phyloP scores from a whole-genome alignment of 2,113 vertebrate genomes.

The Himantopus leucocephalus region DNA sequence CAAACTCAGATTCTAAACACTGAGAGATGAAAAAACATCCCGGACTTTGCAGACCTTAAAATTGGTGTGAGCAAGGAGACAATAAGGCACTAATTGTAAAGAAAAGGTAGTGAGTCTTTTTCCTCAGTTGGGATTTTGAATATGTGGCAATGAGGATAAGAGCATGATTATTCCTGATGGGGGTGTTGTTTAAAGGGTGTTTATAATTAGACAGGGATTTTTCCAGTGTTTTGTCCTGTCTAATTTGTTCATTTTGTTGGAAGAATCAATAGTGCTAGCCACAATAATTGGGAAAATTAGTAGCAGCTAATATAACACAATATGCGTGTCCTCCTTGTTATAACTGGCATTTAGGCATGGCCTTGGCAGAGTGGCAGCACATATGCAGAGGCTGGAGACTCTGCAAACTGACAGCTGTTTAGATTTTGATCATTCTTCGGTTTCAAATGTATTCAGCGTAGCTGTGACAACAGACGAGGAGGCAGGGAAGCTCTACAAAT shows the following conservation, averaged over 20 bases:
- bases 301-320: slow-evolving; percentile 33
- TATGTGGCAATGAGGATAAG: neutral
- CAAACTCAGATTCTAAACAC: neutral
- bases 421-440: slow-evolving; percentile 19
- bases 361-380: neutral
- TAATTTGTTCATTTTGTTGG: slow-evolving; percentile 53
- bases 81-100: neutral
- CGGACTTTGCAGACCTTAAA: neutral
- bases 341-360: neutral
- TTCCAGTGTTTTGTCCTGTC: slow-evolving; percentile 22
- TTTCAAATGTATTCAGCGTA: slow-evolving; percentile 26
- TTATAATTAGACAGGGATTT: slow-evolving; percentile 39
- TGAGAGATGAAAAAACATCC: neutral
- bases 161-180: neutral
- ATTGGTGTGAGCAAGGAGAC: neutral
- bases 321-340: slow-evolving; percentile 13
- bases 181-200: neutral
- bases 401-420: slow-evolving; percentile 27
- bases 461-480: slow-evolving; percentile 44
- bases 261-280: slow-evolving; percentile 45
- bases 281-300: slow-evolving; percentile 56
- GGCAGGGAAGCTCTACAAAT: slow-evolving; percentile 33
- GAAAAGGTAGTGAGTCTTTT: neutral
- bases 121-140: neutral
- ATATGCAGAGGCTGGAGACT: neutral